Conservation (phyloP, 2,888 invertebrate species). For the Cremastinae sp. region DNA sequence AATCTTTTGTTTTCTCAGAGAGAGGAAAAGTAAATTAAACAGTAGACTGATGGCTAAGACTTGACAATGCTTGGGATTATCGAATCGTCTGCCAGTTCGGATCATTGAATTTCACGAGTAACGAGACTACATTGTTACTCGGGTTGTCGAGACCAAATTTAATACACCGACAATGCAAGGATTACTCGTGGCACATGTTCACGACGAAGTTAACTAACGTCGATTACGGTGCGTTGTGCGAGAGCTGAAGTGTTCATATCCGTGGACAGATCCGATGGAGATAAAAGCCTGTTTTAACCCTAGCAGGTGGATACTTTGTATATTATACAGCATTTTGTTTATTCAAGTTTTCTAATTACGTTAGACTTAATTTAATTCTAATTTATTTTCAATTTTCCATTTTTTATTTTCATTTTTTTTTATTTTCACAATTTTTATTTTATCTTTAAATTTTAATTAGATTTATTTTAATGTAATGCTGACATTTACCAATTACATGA, state of each 20-base stretch:
- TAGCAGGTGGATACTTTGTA: constrained; percentile 55
- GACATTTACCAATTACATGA: too few relatives aligned
- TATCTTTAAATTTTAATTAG: too few relatives aligned
- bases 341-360: too few relatives aligned
- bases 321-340: constrained; percentile 13
- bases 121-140: constrained; percentile 45
- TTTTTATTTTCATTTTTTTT: too few relatives aligned
- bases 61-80: constrained; percentile 15
- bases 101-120: constrained; percentile 48
- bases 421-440: too few relatives aligned
- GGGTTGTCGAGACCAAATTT: constrained; percentile 55
- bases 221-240: constrained; percentile 50
- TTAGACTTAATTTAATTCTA: too few relatives aligned
- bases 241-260: constrained; percentile 54
- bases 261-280: constrained; percentile 40
- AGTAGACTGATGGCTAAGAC: background rate
- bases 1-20: background rate
- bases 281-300: constrained; percentile 28
- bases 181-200: constrained; percentile 1
- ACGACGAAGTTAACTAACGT: constrained; percentile 35
- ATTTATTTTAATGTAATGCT: too few relatives aligned
- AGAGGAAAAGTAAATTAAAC: background rate
- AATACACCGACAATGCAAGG: constrained; percentile 16
- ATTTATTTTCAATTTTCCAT: too few relatives aligned
- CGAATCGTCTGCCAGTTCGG: constrained; percentile 29